Conservation (phyloP, 92 coral and sea anemone genomes). For the Umimayanthus chanpuru region DNA sequence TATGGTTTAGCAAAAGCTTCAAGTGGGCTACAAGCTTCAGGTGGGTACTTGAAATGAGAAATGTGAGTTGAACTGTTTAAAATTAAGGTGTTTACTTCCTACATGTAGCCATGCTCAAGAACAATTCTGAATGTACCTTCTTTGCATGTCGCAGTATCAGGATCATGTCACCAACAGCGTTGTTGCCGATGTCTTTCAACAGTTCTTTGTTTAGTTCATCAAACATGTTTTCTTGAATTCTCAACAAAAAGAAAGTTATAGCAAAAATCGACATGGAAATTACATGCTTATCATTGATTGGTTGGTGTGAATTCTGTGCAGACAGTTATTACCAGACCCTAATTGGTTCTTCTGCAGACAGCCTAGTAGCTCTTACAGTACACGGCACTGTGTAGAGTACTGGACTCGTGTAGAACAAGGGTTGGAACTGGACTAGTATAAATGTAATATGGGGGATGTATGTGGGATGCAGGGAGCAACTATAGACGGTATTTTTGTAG, state of each 20-base stretch:
- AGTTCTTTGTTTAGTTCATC: conserved; percentile 22
- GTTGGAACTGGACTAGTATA: background rate
- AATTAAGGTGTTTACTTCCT: too few relatives aligned
- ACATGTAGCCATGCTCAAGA: too few relatives aligned
- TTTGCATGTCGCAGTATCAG: background rate
- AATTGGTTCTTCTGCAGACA: background rate
- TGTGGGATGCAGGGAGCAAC: background rate
- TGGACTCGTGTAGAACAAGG: background rate
- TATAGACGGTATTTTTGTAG: background rate
- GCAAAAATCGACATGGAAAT: background rate
- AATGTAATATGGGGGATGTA: background rate
- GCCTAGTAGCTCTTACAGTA: conserved; percentile 2
- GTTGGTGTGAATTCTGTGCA: background rate
- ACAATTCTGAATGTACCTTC: too few relatives aligned
- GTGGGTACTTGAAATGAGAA: too few relatives aligned
- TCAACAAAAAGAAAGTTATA: background rate
- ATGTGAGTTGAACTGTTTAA: too few relatives aligned
- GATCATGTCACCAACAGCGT: conserved; percentile 30
- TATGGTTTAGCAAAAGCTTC: too few relatives aligned
- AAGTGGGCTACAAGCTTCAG: too few relatives aligned
- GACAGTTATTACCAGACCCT: background rate
- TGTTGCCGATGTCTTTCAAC: conserved; percentile 27
- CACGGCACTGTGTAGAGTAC: background rate
- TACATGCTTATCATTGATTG: background rate
- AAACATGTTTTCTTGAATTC: conserved; percentile 43